phyloP scores from a whole-genome alignment of 2,888 invertebrate species.

The Lottia scabra region DNA sequence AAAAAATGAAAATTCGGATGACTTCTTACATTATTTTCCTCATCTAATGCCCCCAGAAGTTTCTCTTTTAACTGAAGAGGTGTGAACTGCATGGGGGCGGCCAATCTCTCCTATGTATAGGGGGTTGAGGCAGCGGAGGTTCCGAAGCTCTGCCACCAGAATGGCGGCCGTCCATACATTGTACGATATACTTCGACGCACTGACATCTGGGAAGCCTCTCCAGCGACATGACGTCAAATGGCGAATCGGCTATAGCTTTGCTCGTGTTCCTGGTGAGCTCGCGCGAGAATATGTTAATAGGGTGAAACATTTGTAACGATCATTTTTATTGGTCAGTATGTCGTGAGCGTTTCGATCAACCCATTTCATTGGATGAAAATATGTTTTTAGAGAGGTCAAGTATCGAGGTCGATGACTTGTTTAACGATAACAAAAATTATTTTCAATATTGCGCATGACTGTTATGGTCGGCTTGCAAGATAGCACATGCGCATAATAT shows the following conservation, averaged over 20 bases:
- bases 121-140: conserved; percentile 70
- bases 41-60: conserved; percentile 96
- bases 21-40: conserved; percentile 95
- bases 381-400: no score
- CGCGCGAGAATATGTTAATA: conserved; percentile 33
- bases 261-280: conserved; percentile 32
- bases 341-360: neutral
- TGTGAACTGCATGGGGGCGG: conserved; percentile 72
- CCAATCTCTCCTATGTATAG: conserved; percentile 70
- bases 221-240: conserved; percentile 64
- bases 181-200: conserved; percentile 47
- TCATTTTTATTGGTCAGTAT: conserved; percentile 11
- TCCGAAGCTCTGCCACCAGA: conserved; percentile 71
- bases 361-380: neutral
- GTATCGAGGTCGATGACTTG: no score
- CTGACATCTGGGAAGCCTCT: conserved; percentile 66
- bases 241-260: conserved; percentile 39
- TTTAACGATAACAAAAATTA: no score
- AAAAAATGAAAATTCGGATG: conserved; percentile 6
- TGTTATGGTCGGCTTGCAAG: no score
- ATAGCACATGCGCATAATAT: no score
- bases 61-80: conserved; percentile 87
- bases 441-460: no score
- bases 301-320: conserved; percentile 10
- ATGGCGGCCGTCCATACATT: conserved; percentile 72